Evolutionary conservation across 2,888 invertebrate species (phyloP).

Genomic region (Pseudolycoriella hygida): DNA sequence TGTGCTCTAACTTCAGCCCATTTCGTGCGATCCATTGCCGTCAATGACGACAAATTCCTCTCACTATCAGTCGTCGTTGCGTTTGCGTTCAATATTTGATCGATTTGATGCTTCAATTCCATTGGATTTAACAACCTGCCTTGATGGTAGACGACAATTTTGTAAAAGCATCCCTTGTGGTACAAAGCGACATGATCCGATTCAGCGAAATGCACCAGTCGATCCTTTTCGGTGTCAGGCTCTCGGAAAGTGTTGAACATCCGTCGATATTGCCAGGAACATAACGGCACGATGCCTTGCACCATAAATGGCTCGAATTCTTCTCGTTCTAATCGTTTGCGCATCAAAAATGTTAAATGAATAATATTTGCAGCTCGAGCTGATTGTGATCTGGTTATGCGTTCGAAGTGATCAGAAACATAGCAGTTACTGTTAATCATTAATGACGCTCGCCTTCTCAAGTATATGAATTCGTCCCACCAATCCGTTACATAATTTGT

Average conservation of each 20-base stretch:
- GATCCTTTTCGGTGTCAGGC: conserved; percentile 86
- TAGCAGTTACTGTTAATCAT: conserved; percentile 99
- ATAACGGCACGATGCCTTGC: conserved; percentile 83
- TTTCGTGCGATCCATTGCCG: conserved; percentile 74
- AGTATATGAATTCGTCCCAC: conserved; percentile 99
- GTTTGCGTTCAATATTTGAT: conserved; percentile 69
- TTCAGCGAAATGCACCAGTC: conserved; percentile 75
- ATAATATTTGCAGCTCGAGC: conserved; percentile 85
- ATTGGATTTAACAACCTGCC: conserved; percentile 69
- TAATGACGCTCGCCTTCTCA: conserved; percentile 83
- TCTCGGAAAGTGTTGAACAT: conserved; percentile 91
- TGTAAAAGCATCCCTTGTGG: conserved; percentile 86
- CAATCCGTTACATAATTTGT: conserved; percentile 96
- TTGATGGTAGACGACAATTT: conserved; percentile 74
- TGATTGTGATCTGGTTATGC: conserved; percentile 59
- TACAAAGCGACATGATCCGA: conserved; percentile 87
- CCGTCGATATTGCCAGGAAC: conserved; percentile 96
- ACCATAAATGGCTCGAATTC: conserved; percentile 90
- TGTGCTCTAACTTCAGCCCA: conserved; percentile 78
- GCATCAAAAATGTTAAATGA: conserved; percentile 67
- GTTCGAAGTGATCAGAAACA: conserved; percentile 74
- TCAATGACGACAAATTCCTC: conserved; percentile 74
- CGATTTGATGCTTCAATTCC: conserved; percentile 78
- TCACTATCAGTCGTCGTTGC: conserved; percentile 63
- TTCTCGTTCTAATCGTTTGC: conserved; percentile 80